Base-by-base conservation (phyloP, 1,140 invertebrate species). In the Matsumurasca onukii region DNA sequence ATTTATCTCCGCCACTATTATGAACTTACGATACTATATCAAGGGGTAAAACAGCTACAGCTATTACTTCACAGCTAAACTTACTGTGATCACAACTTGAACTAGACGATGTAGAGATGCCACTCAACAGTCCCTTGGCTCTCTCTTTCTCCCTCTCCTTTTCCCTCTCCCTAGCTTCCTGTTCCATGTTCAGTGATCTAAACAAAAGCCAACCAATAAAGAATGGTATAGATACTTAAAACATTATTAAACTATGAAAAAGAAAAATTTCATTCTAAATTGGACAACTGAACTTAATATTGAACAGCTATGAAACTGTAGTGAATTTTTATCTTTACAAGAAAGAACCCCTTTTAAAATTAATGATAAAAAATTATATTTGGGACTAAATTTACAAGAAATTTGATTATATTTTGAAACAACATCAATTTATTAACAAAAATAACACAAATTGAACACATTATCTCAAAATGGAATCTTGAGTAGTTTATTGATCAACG, bases 121-220 rank as follows among this genome's bases (percentile, higher is more conserved):
- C 81, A 74, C 76, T 84, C 76, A 81, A 83, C 73, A 86, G 82
- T 78, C 91, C 89, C 74, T 88, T 89, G 64, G 68, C 68, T 39
- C 75, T 92, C 90, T 72, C 84, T 85, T 72, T 93, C 88, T 71
- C 92, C 85, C 80, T 89, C 75, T 94, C 91, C 73, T 86, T 86
- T 71, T 93, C 90, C 71, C 92, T 85, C 79, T 94, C 92, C 64
- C 92, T 86, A 20, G 93, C 93, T 80, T 97, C 94, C 73, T 95
- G 91, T 80, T 96, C 94, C 89, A 97, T 94, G 79, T 97, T 97
- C 67, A 97, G 80, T 65, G 93, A 95, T 76, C 94, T 91, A 81
- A 88, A 91, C 75, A 52, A 66, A 69, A 61, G 70, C 69, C 22
- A 66, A 68, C 34, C 1, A 55, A 9, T 55, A 24, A 55, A 55